A percentile compares a stretch with the other conserved stretches of the same genome.
Evolutionary conservation across 2,113 vertebrate species (phyloP).

Genomic region (Aptenodytes forsteri): DNA sequence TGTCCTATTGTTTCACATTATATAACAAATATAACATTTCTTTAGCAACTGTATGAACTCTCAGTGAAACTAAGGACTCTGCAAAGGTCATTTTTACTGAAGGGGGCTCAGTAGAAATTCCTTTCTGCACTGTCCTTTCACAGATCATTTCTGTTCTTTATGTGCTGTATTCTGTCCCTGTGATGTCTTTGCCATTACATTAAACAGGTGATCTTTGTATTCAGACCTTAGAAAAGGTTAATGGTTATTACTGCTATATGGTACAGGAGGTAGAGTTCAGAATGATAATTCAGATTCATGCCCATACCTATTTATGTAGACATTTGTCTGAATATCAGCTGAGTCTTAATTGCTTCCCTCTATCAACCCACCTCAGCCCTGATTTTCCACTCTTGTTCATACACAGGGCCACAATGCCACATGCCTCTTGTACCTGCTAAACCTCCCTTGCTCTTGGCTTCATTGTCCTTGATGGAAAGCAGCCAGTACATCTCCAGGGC

Average conservation of each 20-base stretch:
- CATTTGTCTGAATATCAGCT: background rate
- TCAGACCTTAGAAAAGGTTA: slow-evolving; percentile 38
- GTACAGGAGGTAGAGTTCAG: background rate
- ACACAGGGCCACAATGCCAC: too few relatives aligned
- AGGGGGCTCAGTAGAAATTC: background rate
- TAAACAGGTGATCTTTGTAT: background rate
- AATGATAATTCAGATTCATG: background rate
- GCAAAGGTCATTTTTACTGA: background rate
- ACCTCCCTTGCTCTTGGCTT: background rate
- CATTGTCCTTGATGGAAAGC: background rate
- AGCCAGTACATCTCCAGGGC: background rate
- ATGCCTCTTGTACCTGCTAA: background rate
- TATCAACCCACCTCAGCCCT: background rate
- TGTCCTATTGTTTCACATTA: background rate
- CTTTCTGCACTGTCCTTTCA: background rate
- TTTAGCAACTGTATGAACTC: background rate
- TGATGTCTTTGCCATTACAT: background rate
- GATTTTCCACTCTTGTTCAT: background rate
- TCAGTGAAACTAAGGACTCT: background rate
- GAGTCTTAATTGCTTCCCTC: background rate
- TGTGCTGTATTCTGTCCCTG: background rate
- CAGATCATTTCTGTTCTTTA: slow-evolving; percentile 34
- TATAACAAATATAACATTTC: background rate
- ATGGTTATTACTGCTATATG: slow-evolving; percentile 23
- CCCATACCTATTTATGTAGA: background rate